These are phyloP conservation scores for Sepiola atlantica DNA, from an alignment of 2,888 invertebrate species.

Conservation along the genomic window DNA sequence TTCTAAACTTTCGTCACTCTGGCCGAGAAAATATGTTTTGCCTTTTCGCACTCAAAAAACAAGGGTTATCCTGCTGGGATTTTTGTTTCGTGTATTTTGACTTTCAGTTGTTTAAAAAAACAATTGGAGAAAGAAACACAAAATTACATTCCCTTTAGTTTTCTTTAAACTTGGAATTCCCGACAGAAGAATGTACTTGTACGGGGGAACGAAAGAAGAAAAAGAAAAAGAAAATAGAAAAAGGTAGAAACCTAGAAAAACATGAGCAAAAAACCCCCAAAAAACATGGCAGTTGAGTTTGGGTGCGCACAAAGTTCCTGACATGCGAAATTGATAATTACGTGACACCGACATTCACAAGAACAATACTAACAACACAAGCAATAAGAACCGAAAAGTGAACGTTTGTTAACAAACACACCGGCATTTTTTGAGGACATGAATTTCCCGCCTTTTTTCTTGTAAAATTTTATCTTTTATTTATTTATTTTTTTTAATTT, in stretches of 20 bases:
- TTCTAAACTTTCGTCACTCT: background rate
- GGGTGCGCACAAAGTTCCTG: background rate
- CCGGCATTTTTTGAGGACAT: background rate
- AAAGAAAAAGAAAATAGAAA: background rate
- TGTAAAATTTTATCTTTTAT: no score
- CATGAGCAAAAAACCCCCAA: no score
- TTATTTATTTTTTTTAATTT: no score
- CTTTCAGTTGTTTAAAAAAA: background rate
- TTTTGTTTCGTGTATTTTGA: background rate
- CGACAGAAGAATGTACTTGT: background rate
- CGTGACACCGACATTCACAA: constrained; percentile 15
- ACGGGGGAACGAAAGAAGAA: background rate
- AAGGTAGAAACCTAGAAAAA: background rate
- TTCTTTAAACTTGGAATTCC: background rate
- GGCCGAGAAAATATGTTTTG: background rate
- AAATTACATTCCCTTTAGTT: background rate
- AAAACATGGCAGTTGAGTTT: background rate
- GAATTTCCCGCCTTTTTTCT: no score
- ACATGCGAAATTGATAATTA: constrained; percentile 6
- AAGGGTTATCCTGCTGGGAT: background rate
- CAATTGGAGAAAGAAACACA: background rate
- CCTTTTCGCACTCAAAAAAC: background rate
- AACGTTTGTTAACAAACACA: background rate
- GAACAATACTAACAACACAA: background rate
- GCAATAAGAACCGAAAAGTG: background rate